These are phyloP conservation scores for Cacoxenus indagator DNA, from an alignment of 2,888 invertebrate species.

Conservation along the genomic window DNA sequence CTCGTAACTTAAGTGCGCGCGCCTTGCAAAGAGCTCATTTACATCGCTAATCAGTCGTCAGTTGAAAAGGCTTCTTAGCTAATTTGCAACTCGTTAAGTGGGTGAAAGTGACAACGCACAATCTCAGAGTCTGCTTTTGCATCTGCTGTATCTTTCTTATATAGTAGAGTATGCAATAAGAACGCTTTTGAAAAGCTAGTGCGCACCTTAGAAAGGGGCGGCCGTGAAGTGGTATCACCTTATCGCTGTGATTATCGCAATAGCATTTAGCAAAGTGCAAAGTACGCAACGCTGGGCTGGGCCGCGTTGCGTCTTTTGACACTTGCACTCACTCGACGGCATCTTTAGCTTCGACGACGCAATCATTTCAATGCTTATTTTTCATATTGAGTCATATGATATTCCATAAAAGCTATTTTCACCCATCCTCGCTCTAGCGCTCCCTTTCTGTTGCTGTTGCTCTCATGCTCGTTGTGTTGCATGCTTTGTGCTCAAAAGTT, in stretches of 20 bases:
- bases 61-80: background rate
- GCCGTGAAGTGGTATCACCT: background rate
- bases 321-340: conserved; percentile 13
- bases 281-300: background rate
- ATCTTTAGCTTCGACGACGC: no score
- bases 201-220: background rate
- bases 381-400: conserved; percentile 13
- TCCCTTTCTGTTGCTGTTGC: conserved; percentile 15
- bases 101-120: background rate
- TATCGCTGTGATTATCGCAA: background rate
- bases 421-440: background rate
- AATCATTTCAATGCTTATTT: conserved; percentile 4
- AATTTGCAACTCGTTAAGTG: background rate
- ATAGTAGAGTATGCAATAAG: background rate
- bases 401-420: conserved; percentile 22
- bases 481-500: conserved; percentile 61
- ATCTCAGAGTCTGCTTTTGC: background rate
- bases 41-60: background rate
- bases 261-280: background rate
- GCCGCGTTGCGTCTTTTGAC: background rate
- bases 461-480: conserved; percentile 42
- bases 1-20: background rate
- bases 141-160: background rate
- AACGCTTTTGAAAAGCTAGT: background rate
- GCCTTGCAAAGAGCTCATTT: background rate